phyloP scores from a whole-genome alignment of 2,797 vertebrate genomes.

The Pipistrellus kuhlii region DNA sequence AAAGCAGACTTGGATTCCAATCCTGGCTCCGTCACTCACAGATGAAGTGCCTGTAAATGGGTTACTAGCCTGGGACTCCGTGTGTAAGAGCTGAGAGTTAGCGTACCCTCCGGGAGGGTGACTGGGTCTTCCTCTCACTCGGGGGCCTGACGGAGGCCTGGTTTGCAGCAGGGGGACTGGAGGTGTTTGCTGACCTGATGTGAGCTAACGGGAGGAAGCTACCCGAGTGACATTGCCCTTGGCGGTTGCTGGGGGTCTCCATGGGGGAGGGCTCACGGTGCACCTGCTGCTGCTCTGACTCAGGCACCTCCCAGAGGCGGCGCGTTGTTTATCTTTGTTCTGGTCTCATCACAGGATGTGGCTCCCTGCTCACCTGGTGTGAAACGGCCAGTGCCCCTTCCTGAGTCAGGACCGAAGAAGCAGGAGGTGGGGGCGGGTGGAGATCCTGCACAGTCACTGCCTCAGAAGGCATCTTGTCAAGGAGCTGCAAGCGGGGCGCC shows the following conservation, averaged over 20 bases:
- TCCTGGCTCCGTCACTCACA: not conserved
- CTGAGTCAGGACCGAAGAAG: not conserved
- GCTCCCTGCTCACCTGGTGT: not conserved
- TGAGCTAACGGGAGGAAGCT: not conserved
- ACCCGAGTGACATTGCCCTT: not conserved
- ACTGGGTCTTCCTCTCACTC: not conserved
- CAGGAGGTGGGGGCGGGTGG: not conserved
- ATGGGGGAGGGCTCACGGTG: too few species aligned
- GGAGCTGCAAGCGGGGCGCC: not conserved
- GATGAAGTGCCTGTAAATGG: not conserved
- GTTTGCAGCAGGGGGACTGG: not conserved
- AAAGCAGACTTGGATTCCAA: not conserved
- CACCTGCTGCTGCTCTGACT: not conserved
- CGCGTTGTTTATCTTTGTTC: not conserved
- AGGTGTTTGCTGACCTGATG: not conserved
- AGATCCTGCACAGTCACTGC: too few species aligned
- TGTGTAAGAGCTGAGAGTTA: not conserved
- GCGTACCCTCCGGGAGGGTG: not conserved
- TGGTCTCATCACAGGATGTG: too few species aligned
- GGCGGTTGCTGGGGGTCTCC: not conserved
- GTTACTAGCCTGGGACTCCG: not conserved
- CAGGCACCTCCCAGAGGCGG: too few species aligned
- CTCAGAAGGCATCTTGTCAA: fast-evolving
- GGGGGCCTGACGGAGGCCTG: not conserved
- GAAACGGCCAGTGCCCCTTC: not conserved